Conservation (phyloP, 2,888 invertebrate genomes). For the Cactoblastis cactorum region DNA sequence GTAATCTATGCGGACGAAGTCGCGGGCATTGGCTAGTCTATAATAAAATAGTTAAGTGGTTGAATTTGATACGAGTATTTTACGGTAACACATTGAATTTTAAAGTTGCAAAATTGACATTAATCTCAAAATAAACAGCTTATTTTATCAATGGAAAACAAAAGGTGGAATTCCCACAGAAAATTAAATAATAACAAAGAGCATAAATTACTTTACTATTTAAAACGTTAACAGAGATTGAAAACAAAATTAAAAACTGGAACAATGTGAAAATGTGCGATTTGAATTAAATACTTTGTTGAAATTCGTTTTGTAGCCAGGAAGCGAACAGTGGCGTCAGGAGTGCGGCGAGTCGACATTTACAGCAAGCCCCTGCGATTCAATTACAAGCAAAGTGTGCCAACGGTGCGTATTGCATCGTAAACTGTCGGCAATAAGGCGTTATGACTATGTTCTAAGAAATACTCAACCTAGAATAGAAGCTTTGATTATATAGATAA, state of each 20-base stretch:
- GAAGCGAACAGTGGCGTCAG: conserved; percentile 33
- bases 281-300: conserved; percentile 25
- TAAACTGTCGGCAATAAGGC: conserved; percentile 64
- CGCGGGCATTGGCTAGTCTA: too few relatives aligned
- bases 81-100: too few relatives aligned
- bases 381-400: conserved; percentile 70
- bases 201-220: background rate
- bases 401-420: conserved; percentile 66
- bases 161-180: too few relatives aligned
- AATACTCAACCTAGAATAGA: conserved; percentile 39
- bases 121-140: too few relatives aligned
- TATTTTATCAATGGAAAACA: too few relatives aligned
- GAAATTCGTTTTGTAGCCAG: conserved; percentile 31
- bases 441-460: conserved; percentile 51
- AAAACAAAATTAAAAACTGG: conserved; percentile 1
- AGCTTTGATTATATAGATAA: too few relatives aligned
- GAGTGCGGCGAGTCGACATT: conserved; percentile 49
- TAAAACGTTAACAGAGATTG: background rate
- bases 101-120: too few relatives aligned
- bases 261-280: conserved; percentile 6
- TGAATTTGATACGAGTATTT: too few relatives aligned
- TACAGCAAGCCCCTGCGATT: conserved; percentile 66
- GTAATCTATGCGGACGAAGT: too few relatives aligned
- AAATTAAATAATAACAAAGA: too few relatives aligned
- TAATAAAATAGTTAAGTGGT: too few relatives aligned